Evolutionary conservation across 2,888 invertebrate species (phyloP).

Genomic region (Eucera pruinosa): DNA sequence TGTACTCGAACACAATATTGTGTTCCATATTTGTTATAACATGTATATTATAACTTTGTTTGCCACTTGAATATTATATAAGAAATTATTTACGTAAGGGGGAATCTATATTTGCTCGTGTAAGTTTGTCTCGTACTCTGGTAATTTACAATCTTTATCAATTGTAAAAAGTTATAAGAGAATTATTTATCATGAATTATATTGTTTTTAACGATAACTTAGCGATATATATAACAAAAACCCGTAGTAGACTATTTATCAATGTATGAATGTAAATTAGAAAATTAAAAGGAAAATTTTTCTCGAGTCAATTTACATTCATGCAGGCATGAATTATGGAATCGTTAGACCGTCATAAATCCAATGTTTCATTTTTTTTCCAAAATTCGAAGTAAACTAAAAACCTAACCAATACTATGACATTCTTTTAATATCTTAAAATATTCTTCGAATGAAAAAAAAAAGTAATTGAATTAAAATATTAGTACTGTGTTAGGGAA

Average conservation of each 20-base stretch:
- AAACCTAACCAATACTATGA: too few species aligned
- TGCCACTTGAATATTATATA: constrained; percentile 6
- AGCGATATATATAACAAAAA: not conserved
- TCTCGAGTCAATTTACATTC: not conserved
- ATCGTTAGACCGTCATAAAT: not conserved
- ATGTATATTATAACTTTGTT: not conserved
- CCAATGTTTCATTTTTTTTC: too few species aligned
- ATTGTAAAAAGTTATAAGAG: too few species aligned
- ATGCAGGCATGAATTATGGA: not conserved
- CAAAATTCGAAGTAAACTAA: too few species aligned
- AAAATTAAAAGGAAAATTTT: not conserved
- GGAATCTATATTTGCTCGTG: not conserved
- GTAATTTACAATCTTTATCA: too few species aligned
- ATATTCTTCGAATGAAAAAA: too few species aligned
- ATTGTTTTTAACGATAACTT: not conserved
- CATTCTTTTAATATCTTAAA: too few species aligned
- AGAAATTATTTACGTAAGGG: constrained; percentile 13
- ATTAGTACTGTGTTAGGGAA: not conserved
- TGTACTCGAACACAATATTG: not conserved
- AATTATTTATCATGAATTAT: too few species aligned
- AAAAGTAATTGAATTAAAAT: not conserved
- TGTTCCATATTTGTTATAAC: not conserved
- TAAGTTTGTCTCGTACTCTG: not conserved
- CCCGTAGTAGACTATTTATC: not conserved
- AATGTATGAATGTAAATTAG: not conserved